Conservation (phyloP, 2,113 vertebrate genomes). For the Lates calcarifer region DNA sequence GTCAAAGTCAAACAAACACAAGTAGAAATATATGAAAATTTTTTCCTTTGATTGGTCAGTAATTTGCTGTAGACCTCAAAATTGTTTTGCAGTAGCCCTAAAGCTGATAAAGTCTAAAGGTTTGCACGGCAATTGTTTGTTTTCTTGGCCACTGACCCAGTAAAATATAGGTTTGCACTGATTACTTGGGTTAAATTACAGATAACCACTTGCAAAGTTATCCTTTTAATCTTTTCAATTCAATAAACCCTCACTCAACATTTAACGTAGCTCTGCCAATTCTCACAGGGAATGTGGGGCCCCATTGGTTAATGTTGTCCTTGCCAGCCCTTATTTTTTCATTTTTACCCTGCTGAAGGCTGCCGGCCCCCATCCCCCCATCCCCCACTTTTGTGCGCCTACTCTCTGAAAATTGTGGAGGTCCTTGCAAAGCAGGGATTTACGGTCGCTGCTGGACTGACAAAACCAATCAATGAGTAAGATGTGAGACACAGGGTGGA, state of each 20-base stretch:
- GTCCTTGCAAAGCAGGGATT: conserved; percentile 44
- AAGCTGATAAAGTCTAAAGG: background rate
- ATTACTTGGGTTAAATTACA: conserved; percentile 15
- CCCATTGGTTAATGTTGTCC: conserved; percentile 63
- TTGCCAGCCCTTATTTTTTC: conserved; percentile 52
- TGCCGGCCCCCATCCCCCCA: conserved; percentile 52
- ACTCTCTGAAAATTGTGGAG: conserved; percentile 48
- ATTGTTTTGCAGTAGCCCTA: background rate
- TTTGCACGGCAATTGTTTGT: background rate
- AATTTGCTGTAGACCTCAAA: background rate
- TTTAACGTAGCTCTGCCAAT: conserved; percentile 49
- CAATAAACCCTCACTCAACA: conserved; percentile 49
- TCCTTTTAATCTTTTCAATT: conserved; percentile 48
- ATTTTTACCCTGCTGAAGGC: conserved; percentile 49
- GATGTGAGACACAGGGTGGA: background rate
- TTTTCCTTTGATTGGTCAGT: background rate
- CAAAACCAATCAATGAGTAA: conserved; percentile 14
- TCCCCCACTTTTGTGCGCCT: conserved; percentile 33
- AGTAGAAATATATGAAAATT: background rate
- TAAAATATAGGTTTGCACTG: conserved; percentile 17
- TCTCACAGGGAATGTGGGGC: conserved; percentile 65
- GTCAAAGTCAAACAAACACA: too few species aligned
- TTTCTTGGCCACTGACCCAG: conserved; percentile 30
- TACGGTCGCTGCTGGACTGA: background rate
- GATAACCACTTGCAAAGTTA: background rate